phyloP scores from a whole-genome alignment of 2,113 vertebrate species.

The Puffinus mauretanicus region DNA sequence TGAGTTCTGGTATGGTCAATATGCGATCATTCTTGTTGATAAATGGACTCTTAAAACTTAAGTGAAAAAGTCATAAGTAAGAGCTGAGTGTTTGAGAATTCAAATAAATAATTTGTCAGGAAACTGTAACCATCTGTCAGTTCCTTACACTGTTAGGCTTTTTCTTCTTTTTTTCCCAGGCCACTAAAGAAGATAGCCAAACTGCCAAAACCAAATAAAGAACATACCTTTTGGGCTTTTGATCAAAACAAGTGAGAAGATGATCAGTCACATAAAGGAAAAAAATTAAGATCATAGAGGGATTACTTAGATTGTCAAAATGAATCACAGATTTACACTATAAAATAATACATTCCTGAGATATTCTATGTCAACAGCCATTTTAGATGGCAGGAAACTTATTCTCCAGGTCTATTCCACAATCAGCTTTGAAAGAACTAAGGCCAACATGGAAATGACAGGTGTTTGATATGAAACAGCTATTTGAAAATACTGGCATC shows the following conservation, averaged over 20 bases:
- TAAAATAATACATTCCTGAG: constrained; percentile 6
- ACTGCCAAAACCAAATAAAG: constrained; percentile 23
- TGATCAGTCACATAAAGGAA: background rate
- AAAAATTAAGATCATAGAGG: background rate
- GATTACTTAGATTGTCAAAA: constrained; percentile 22
- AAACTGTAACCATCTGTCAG: constrained; percentile 54
- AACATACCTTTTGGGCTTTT: constrained; percentile 4
- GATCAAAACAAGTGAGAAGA: background rate
- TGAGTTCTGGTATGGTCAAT: constrained; percentile 6
- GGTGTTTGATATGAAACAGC: background rate
- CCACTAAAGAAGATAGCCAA: background rate
- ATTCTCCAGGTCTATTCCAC: background rate
- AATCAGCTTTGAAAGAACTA: background rate
- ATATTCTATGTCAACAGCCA: constrained; percentile 15
- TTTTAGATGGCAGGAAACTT: background rate
- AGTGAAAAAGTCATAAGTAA: constrained; percentile 7
- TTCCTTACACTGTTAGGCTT: background rate
- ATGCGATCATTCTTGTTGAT: constrained; percentile 22
- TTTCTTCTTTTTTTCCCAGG: background rate
- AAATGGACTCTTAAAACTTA: constrained; percentile 40
- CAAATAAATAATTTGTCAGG: constrained; percentile 52
- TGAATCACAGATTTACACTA: background rate
- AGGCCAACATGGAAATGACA: background rate
- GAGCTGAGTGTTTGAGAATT: constrained; percentile 46
- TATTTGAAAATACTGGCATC: background rate